Base-by-base conservation (phyloP, 2,888 invertebrate species). In the Temnothorax rugatulus region DNA sequence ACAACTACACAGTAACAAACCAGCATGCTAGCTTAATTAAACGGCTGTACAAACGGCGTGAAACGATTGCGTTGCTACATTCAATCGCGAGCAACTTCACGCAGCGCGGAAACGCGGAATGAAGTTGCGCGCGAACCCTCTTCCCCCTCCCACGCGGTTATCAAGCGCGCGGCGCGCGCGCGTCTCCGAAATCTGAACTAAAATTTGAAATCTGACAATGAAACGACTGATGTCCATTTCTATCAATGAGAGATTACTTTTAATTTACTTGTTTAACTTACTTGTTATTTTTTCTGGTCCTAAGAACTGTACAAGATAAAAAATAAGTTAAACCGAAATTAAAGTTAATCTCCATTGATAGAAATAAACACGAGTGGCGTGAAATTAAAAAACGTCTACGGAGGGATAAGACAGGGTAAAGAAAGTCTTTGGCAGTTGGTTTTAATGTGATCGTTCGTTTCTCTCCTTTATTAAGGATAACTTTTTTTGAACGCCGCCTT, bases 401-500 rank as follows among this genome's bases (percentile, higher is more conserved):
- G 1, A 9, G 21, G 34, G 34, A n/a, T n/a, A n/a, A n/a, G n/a
- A 38, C n/a, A 63, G 44, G 75, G 34, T 50, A 86, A 57, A 44
- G 41, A 74, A 15, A 73, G 5, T 38, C 21, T 21, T 21, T 15
- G 57, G 25, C 54, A 44, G 29, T 54, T 61, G 52, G 34, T 82
- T 87, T 87, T 87, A 73, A 50, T 87, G 79, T 87, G 79, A 86
- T 90, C 84, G 87, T 81, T 88, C 87, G 77, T 64, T 90, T 88
- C 85, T 90, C 87, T 90, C 87, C 4, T 90, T 90, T 90, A 90
- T 90, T 90, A 84, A 90, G 88, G 88, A 88, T 90, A 90, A 90
- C 77, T 29, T 88, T 85, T 86, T 2, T 87, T 84, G 69, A 87
- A 90, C 84, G 89, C 76, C 54, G 90, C 87, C 87, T 83, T 83